phyloP scores from a whole-genome alignment of 64 coral and sea anemone genomes.

The Pocillopora damicornis region DNA sequence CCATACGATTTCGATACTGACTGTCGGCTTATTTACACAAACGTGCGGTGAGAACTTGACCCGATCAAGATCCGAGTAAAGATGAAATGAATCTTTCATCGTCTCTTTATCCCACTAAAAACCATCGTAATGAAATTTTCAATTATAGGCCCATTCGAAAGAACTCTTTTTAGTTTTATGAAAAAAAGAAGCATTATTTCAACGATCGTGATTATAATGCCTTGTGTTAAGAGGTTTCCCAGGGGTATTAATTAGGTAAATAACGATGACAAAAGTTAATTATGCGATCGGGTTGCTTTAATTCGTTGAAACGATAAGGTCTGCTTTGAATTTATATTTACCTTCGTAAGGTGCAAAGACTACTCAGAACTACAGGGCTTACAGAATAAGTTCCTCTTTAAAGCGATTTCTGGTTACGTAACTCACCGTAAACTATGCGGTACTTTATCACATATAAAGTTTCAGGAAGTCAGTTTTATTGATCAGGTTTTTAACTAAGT shows the following conservation, averaged over 20 bases:
- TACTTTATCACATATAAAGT: too few relatives aligned
- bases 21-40: too few relatives aligned
- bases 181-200: background rate
- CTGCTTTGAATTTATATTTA: background rate
- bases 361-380: background rate
- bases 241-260: background rate
- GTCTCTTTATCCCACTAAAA: too few relatives aligned
- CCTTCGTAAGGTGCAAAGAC: background rate
- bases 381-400: background rate
- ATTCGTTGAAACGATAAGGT: background rate
- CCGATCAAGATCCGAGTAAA: too few relatives aligned
- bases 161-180: background rate
- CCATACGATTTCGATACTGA: too few relatives aligned
- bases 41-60: too few relatives aligned
- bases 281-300: background rate
- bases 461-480: too few relatives aligned
- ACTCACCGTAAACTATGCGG: too few relatives aligned
- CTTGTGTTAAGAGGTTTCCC: background rate
- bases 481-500: too few relatives aligned
- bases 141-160: background rate
- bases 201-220: background rate
- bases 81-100: too few relatives aligned
- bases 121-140: background rate
- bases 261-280: background rate
- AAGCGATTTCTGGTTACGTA: background rate